A percentile compares a stretch with the other conserved stretches of the same genome.
phyloP scores from a whole-genome alignment of 1,140 invertebrate genomes.

The fruit fly (Drosophila melanogaster) region DNA sequence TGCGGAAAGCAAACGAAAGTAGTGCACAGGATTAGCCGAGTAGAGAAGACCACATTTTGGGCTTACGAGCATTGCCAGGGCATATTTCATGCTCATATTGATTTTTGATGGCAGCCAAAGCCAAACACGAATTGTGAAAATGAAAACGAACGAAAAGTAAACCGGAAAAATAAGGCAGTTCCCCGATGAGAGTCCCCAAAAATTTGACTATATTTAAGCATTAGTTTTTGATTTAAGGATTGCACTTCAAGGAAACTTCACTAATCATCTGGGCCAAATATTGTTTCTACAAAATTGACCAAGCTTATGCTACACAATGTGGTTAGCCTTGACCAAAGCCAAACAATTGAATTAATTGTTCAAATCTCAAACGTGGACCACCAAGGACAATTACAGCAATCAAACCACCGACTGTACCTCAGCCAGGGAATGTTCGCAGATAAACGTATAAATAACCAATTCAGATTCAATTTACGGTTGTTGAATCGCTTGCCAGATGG shows the following conservation, averaged over 20 bases:
- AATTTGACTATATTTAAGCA: background rate
- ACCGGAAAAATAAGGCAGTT: constrained; percentile 18
- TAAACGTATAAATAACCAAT: constrained; percentile 38
- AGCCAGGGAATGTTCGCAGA: constrained; percentile 2
- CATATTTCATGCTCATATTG: constrained; percentile 48
- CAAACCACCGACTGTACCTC: constrained; percentile 5
- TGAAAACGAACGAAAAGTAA: constrained; percentile 20
- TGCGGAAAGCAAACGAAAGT: constrained; percentile 25
- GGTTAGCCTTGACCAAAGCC: background rate
- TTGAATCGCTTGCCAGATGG: constrained; percentile 20
- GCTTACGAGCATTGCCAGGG: constrained; percentile 22
- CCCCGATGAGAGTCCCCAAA: background rate
- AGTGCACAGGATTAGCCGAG: constrained; percentile 35
- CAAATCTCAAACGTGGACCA: background rate
- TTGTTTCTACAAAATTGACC: background rate
- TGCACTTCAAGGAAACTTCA: too few relatives aligned
- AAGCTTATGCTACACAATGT: constrained; percentile 1
- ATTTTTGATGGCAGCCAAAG: constrained; percentile 42
- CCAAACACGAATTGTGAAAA: constrained; percentile 27
- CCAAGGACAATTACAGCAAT: constrained; percentile 15
- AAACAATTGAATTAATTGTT: constrained; percentile 13
- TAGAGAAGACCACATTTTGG: constrained; percentile 21
- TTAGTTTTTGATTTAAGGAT: too few relatives aligned
- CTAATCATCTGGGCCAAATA: background rate
- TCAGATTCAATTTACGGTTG: constrained; percentile 33